Evolutionary conservation across 2,888 invertebrate species (phyloP).

Genomic region (Scaptomyza parva): DNA sequence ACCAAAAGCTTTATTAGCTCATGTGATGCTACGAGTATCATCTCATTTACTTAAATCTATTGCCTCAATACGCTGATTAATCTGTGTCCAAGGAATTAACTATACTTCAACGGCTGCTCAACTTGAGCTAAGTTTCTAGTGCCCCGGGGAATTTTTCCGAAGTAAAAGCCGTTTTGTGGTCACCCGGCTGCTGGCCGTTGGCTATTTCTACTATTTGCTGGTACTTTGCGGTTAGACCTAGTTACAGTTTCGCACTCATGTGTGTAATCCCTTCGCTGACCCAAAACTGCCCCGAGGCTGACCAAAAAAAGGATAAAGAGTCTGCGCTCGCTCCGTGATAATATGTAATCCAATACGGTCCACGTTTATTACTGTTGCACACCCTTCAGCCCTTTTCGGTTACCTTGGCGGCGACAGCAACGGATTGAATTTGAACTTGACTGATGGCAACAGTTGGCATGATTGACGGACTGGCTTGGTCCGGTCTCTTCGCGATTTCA

Average conservation of each 20-base stretch:
- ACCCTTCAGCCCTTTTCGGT: slow-evolving; percentile 37
- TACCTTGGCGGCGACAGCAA: slow-evolving; percentile 49
- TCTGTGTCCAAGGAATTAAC: slow-evolving; percentile 75
- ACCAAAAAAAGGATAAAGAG: slow-evolving; percentile 12
- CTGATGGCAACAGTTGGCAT: slow-evolving; percentile 75
- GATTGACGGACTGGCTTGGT: slow-evolving; percentile 56
- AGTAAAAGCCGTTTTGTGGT: slow-evolving; percentile 69
- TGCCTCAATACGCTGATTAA: slow-evolving; percentile 71
- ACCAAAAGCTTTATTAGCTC: slow-evolving; percentile 35
- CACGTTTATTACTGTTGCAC: slow-evolving; percentile 48
- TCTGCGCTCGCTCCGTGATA: slow-evolving; percentile 29
- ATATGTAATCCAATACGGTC: slow-evolving; percentile 65
- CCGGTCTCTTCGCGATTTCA: slow-evolving; percentile 8
- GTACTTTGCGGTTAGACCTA: slow-evolving; percentile 57
- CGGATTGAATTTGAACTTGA: slow-evolving; percentile 64
- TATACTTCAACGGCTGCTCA: slow-evolving; percentile 13
- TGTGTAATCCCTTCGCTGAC: slow-evolving; percentile 59
- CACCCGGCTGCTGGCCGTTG: slow-evolving; percentile 28
- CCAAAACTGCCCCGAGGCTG: slow-evolving; percentile 57
- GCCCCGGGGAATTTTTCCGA: slow-evolving; percentile 20
- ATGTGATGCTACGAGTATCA: slow-evolving; percentile 23
- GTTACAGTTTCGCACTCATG: slow-evolving; percentile 38
- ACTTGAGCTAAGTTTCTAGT: slow-evolving; percentile 10
- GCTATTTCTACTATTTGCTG: slow-evolving; percentile 17
- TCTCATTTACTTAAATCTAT: slow-evolving; percentile 48